phyloP scores from a whole-genome alignment of 2,888 invertebrate genomes.

The Ptilodon capucinus region DNA sequence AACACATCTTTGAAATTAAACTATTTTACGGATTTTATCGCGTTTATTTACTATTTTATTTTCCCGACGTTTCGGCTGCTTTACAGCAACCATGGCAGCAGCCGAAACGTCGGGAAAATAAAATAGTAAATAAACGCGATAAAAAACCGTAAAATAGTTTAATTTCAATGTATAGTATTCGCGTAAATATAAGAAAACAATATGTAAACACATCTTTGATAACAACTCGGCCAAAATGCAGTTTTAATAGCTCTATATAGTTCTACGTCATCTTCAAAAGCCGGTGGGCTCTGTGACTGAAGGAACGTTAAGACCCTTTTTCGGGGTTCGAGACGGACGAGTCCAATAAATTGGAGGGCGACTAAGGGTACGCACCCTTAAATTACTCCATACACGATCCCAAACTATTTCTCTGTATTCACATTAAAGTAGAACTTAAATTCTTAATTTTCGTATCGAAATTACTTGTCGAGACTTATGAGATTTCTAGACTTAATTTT shows the following conservation, averaged over 20 bases:
- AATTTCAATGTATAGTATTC: no score
- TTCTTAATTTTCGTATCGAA: not conserved
- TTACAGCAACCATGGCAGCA: no score
- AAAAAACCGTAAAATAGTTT: no score
- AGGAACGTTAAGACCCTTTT: conserved; percentile 70
- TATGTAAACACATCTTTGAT: no score
- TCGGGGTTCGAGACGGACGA: conserved; percentile 62
- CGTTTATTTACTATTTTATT: no score
- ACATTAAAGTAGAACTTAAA: not conserved
- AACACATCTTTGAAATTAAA: no score
- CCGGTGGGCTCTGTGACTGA: conserved; percentile 48
- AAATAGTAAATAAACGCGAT: no score
- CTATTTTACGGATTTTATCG: no score
- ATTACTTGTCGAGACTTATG: not conserved
- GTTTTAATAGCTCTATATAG: conserved; percentile 38
- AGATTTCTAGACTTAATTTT: not conserved
- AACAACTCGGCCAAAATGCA: no score
- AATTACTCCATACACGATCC: conserved; percentile 43
- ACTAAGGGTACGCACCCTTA: conserved; percentile 33
- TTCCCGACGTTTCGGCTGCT: no score
- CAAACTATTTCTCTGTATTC: not conserved
- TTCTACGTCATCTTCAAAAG: conserved; percentile 30
- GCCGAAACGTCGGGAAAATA: no score
- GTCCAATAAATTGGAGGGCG: conserved; percentile 76
- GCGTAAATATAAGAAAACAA: no score